phyloP scores from a whole-genome alignment of 2,888 invertebrate genomes.

The Synanthedon vespiformis region DNA sequence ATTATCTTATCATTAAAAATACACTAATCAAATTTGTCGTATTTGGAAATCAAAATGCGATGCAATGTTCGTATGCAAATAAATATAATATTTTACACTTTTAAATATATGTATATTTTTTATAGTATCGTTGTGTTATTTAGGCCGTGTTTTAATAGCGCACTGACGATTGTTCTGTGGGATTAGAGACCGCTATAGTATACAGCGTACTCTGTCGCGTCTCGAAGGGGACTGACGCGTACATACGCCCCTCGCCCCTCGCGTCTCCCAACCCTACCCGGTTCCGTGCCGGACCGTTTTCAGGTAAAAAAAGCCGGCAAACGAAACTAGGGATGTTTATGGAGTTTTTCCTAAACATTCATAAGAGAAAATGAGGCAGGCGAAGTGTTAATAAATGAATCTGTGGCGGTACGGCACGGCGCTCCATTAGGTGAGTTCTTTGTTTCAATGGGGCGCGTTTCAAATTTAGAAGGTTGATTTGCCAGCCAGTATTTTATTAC shows the following conservation, averaged over 20 bases:
- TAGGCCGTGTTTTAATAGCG: neutral
- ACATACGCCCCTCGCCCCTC: constrained; percentile 35
- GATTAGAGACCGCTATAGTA: constrained; percentile 17
- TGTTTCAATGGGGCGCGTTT: constrained; percentile 17
- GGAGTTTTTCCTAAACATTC: constrained; percentile 7
- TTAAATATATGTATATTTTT: too few relatives aligned
- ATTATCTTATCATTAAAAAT: too few relatives aligned
- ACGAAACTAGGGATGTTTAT: neutral
- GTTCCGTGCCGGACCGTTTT: constrained; percentile 25
- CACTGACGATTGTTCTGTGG: constrained; percentile 1
- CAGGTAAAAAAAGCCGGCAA: constrained; percentile 41
- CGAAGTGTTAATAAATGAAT: constrained; percentile 12
- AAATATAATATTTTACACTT: too few relatives aligned
- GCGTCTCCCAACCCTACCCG: constrained; percentile 24
- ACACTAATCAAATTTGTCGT: too few relatives aligned
- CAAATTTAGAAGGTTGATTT: too few relatives aligned
- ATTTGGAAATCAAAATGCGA: too few relatives aligned
- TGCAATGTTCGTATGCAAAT: too few relatives aligned
- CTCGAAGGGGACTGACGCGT: constrained; percentile 50
- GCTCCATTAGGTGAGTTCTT: constrained; percentile 15
- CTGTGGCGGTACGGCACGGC: constrained; percentile 18
- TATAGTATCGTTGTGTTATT: too few relatives aligned
- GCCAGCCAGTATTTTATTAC: too few relatives aligned
- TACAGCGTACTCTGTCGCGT: constrained; percentile 32
- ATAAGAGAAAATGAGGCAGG: constrained; percentile 15